Conservation (phyloP, 1,140 invertebrate genomes). For the Lanistes nyassanus region DNA sequence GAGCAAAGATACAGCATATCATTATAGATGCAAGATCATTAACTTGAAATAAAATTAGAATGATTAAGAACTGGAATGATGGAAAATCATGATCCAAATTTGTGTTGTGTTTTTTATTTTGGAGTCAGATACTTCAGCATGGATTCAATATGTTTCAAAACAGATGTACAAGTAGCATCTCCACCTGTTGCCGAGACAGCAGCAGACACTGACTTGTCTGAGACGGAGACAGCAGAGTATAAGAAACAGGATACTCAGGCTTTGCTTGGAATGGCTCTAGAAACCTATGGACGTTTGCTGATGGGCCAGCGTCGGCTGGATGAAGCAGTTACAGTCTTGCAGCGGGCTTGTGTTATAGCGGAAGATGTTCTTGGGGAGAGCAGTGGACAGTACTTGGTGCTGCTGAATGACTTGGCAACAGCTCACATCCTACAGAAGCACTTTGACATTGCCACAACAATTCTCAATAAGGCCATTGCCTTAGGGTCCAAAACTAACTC, state of each 20-base stretch:
- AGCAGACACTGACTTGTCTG: too few species aligned
- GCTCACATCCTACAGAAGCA: slow-evolving; percentile 76
- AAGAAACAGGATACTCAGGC: slow-evolving; percentile 73
- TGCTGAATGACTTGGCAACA: slow-evolving; percentile 85
- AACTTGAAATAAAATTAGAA: too few species aligned
- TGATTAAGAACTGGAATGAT: too few species aligned
- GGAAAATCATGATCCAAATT: too few species aligned
- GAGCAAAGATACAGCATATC: too few species aligned
- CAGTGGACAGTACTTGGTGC: slow-evolving; percentile 79
- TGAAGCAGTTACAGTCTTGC: slow-evolving; percentile 76
- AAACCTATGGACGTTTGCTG: slow-evolving; percentile 85
- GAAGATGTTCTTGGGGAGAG: slow-evolving; percentile 74
- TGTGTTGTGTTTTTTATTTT: too few species aligned
- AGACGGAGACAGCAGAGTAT: slow-evolving; percentile 22
- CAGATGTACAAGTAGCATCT: too few species aligned
- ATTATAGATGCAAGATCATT: too few species aligned
- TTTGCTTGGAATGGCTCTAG: slow-evolving; percentile 78
- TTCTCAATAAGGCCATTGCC: slow-evolving; percentile 79
- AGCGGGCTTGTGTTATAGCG: slow-evolving; percentile 78
- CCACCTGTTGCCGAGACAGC: too few species aligned
- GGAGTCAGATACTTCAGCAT: too few species aligned
- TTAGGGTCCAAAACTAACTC: slow-evolving; percentile 73
- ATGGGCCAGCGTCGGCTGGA: slow-evolving; percentile 72
- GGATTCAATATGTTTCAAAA: too few species aligned
- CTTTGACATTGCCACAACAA: slow-evolving; percentile 76